These are phyloP conservation scores for Xenops minutus DNA, from an alignment of 2,797 vertebrate species.

Conservation along the genomic window DNA sequence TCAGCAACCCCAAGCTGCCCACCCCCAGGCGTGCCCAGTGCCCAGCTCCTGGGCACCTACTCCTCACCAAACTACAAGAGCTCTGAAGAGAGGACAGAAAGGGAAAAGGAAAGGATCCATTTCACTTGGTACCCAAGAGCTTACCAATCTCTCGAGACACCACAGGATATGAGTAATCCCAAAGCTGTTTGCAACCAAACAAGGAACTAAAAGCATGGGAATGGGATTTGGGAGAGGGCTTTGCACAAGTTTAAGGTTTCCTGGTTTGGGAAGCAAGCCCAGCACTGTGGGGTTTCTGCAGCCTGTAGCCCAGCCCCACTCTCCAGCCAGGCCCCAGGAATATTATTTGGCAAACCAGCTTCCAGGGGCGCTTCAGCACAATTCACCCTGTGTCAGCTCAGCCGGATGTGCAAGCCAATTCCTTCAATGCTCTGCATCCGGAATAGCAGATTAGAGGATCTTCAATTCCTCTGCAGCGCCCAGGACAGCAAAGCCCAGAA, in stretches of 20 bases:
- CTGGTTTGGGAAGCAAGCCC: not conserved
- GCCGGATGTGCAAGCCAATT: not conserved
- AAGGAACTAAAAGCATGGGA: not conserved
- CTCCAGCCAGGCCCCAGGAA: not conserved
- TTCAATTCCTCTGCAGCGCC: not conserved
- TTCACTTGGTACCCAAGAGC: not conserved
- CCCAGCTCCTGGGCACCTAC: not conserved
- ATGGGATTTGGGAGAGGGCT: not conserved
- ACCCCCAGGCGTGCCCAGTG: not conserved
- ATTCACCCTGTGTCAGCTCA: not conserved
- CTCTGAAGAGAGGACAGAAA: not conserved
- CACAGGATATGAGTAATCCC: slow-evolving; percentile 24
- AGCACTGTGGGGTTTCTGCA: not conserved
- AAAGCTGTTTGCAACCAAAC: not conserved
- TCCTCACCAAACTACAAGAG: not conserved
- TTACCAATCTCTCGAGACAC: not conserved
- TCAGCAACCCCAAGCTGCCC: not conserved
- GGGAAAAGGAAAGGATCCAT: not conserved
- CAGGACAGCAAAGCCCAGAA: not conserved
- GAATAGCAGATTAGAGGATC: not conserved
- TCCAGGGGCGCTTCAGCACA: not conserved
- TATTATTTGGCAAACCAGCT: not conserved
- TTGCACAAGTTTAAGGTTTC: not conserved
- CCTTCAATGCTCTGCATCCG: not conserved
- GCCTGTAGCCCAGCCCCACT: not conserved